Evolutionary conservation across 2,888 invertebrate genomes (phyloP).

Genomic region (Caenorhabditis panamensis): DNA sequence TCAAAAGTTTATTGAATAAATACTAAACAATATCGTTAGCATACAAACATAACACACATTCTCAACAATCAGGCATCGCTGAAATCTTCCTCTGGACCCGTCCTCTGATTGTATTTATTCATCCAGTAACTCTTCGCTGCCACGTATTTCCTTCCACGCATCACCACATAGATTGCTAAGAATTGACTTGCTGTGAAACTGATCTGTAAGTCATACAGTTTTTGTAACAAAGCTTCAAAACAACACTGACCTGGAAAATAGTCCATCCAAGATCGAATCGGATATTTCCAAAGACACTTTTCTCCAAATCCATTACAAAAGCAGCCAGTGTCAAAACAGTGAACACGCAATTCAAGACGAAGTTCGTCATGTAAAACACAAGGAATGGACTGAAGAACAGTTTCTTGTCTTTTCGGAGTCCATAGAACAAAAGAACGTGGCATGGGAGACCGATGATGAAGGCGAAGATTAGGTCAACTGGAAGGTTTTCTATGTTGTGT

Average conservation of each 20-base stretch:
- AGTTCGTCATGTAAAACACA: conserved; percentile 72
- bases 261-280: conserved; percentile 70
- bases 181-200: conserved; percentile 69
- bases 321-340: conserved; percentile 69
- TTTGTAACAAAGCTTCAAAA: not conserved
- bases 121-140: conserved; percentile 68
- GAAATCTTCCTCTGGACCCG: conserved; percentile 47
- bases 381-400: conserved; percentile 69
- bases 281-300: conserved; percentile 70
- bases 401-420: conserved; percentile 66
- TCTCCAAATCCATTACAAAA: conserved; percentile 68
- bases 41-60: too few species aligned
- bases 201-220: conserved; percentile 58
- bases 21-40: too few species aligned
- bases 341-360: conserved; percentile 69
- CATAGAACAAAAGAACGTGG: conserved; percentile 67
- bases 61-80: conserved; percentile 9
- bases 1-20: too few species aligned
- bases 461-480: conserved; percentile 71
- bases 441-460: conserved; percentile 72
- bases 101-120: conserved; percentile 61
- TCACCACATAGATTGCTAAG: conserved; percentile 73
- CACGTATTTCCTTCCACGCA: conserved; percentile 69
- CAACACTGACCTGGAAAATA: conserved; percentile 62
- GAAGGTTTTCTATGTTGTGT: conserved; percentile 17